A percentile compares a stretch with the other conserved stretches of the same genome.
These are phyloP conservation scores for Nezara viridula DNA, from an alignment of 2,888 invertebrate species.

Conservation along the genomic window DNA sequence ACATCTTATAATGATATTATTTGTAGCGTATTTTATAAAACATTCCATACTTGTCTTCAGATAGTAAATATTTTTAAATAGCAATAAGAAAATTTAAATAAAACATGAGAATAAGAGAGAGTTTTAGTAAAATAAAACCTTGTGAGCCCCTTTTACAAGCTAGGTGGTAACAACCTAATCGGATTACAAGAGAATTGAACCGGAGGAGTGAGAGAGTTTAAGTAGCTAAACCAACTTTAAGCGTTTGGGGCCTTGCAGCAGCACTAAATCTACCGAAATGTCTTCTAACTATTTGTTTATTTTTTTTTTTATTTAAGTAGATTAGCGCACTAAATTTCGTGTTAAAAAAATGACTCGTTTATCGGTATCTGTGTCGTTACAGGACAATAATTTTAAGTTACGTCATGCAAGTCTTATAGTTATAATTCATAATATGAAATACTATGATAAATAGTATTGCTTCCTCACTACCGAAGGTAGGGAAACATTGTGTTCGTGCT, in stretches of 20 bases:
- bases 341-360: not conserved
- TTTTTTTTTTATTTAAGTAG: not conserved
- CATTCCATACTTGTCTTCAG: no score
- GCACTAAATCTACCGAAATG: slow-evolving; percentile 18
- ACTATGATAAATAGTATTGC: no score
- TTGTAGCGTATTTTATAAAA: no score
- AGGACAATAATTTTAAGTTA: no score
- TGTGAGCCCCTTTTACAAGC: not conserved
- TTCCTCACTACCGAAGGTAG: no score
- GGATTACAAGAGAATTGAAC: not conserved
- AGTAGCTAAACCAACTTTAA: slow-evolving; percentile 34
- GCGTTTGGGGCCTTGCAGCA: not conserved
- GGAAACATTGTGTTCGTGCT: no score
- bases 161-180: slow-evolving; percentile 25
- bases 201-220: not conserved
- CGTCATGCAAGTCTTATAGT: no score
- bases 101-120: not conserved
- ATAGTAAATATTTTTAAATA: not conserved
- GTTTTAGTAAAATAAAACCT: slow-evolving; percentile 7
- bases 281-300: not conserved
- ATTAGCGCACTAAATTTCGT: not conserved
- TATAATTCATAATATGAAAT: no score
- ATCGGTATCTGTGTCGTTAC: no score
- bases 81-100: not conserved
- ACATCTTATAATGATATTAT: no score